Conservation (phyloP, 2,888 invertebrate species). For the Polia nebulosa region DNA sequence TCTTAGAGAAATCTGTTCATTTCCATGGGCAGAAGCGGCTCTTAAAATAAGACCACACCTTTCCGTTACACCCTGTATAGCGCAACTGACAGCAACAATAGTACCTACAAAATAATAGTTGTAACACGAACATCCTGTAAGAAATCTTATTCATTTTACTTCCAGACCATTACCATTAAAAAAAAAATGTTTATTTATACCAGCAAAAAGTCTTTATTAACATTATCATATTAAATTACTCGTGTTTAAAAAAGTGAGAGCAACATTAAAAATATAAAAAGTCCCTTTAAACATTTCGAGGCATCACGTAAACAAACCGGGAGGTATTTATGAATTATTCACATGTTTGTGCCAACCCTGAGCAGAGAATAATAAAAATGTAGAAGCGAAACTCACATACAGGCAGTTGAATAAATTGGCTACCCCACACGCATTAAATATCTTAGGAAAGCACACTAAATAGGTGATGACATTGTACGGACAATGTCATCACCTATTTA, state of each 20-base stretch:
- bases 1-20: no score
- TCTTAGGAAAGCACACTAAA: background rate
- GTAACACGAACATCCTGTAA: no score
- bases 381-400: slow-evolving; percentile 28
- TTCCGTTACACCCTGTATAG: no score
- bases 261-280: slow-evolving; percentile 56
- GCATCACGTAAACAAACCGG: slow-evolving; percentile 57
- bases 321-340: slow-evolving; percentile 68
- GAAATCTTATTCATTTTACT: slow-evolving; percentile 8
- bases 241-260: slow-evolving; percentile 49
- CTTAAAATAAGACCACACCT: no score
- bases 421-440: background rate
- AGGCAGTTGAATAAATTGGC: background rate
- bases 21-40: no score
- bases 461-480: no score
- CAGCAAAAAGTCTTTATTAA: slow-evolving; percentile 38
- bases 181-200: slow-evolving; percentile 22
- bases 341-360: slow-evolving; percentile 64
- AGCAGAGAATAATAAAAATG: slow-evolving; percentile 25
- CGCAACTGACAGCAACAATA: no score
- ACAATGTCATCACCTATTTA: no score
- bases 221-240: slow-evolving; percentile 61
- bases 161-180: slow-evolving; percentile 14
- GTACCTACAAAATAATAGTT: no score
- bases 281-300: slow-evolving; percentile 56